A percentile compares a stretch with the other conserved stretches of the same genome.
Evolutionary conservation across 2,113 vertebrate species (phyloP).

Genomic region (Neogale vison): DNA sequence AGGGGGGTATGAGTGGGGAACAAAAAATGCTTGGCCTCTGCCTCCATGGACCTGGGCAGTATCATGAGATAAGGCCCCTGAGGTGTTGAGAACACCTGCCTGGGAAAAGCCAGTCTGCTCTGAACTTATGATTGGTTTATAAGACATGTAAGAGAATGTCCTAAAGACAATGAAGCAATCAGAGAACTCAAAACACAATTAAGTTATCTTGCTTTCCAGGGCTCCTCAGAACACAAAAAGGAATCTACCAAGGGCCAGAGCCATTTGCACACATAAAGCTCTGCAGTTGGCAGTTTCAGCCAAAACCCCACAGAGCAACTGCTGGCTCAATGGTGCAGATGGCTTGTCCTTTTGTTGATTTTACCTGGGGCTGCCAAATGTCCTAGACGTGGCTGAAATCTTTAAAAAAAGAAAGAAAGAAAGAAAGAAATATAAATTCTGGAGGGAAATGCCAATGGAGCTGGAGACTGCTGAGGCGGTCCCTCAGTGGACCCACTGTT

Average conservation of each 20-base stretch:
- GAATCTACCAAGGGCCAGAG: not conserved
- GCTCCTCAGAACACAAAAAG: not conserved
- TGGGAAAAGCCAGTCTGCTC: not conserved
- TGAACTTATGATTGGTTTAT: fast-evolving
- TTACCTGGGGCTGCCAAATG: slow-evolving; percentile 36
- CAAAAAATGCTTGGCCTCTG: not conserved
- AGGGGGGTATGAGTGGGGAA: not conserved
- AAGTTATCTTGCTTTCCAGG: slow-evolving; percentile 41
- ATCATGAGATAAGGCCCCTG: not conserved
- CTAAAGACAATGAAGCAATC: not conserved
- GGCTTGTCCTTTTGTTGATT: slow-evolving; percentile 8
- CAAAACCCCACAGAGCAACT: not conserved
- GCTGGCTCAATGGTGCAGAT: not conserved
- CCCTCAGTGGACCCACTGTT: not conserved
- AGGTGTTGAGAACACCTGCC: not conserved
- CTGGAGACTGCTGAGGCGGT: not conserved
- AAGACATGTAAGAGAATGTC: not conserved
- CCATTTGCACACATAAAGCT: slow-evolving; percentile 17
- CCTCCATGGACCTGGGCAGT: not conserved
- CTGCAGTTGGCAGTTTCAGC: not conserved
- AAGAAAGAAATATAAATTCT: not conserved
- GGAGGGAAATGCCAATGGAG: not conserved
- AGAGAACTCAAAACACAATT: not conserved
- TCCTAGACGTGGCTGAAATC: not conserved
- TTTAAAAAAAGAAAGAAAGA: not conserved